A percentile compares a stretch with the other conserved stretches of the same genome.
phyloP scores from a whole-genome alignment of 2,113 vertebrate genomes.

The Clarias batrachus region DNA sequence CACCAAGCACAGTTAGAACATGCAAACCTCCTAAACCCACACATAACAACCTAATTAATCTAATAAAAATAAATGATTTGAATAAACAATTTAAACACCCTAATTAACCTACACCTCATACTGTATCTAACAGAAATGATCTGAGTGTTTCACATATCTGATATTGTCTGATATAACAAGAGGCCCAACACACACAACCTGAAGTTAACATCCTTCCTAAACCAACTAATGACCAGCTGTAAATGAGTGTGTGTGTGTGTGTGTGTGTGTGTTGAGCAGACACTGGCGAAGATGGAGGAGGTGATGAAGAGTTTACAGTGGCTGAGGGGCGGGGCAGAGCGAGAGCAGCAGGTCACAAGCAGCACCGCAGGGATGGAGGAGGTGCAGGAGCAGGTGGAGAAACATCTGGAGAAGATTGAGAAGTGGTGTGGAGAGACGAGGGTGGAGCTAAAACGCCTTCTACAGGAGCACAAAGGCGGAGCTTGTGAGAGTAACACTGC shows the following conservation, averaged over 20 bases:
- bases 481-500: neutral
- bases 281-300: neutral
- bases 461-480: neutral
- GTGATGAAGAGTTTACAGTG: neutral
- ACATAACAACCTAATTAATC: no score
- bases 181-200: no score
- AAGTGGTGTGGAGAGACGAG: neutral
- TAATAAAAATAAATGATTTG: no score
- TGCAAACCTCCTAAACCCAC: neutral
- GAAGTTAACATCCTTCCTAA: neutral
- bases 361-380: neutral
- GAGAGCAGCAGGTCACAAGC: neutral
- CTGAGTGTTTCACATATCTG: no score
- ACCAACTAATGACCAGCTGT: neutral
- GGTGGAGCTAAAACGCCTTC: neutral
- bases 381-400: neutral
- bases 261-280: neutral
- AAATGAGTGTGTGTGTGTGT: neutral
- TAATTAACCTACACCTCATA: no score
- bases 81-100: no score
- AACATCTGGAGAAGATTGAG: neutral
- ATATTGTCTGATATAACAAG: no score
- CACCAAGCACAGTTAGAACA: neutral
- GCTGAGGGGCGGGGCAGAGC: neutral
- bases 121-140: no score